Conservation (phyloP, 2,797 vertebrate species). For the Psittacula derbiana region DNA sequence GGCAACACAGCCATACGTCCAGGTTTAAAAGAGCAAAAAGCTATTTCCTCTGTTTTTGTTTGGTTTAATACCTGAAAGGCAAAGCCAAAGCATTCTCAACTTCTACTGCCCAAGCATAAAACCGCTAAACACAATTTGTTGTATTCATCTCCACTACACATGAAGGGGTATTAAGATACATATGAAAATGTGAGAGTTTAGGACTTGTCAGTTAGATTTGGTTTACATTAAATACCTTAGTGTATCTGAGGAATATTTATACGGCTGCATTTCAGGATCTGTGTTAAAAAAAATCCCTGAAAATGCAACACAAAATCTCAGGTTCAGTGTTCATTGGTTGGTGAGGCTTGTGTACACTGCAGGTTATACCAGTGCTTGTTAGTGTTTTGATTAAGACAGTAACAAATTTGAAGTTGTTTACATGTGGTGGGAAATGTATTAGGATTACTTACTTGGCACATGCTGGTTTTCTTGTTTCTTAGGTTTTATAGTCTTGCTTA, state of each 20-base stretch:
- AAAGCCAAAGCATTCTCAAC: background rate
- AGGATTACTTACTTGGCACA: background rate
- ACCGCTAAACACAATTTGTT: background rate
- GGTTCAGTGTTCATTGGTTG: background rate
- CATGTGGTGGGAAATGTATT: background rate
- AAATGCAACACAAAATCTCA: background rate
- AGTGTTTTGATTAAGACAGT: background rate
- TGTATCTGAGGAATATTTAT: background rate
- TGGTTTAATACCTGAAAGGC: background rate
- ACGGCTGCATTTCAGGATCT: background rate
- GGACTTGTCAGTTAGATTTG: background rate
- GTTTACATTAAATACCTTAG: background rate
- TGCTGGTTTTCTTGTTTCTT: background rate
- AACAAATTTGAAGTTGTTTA: background rate
- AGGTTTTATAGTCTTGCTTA: background rate
- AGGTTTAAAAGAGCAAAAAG: background rate
- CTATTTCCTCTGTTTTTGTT: background rate
- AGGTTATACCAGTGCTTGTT: background rate
- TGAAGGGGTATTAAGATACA: background rate
- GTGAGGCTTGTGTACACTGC: background rate
- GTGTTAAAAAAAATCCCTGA: background rate
- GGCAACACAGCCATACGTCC: background rate
- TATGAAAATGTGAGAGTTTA: background rate
- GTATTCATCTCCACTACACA: background rate
- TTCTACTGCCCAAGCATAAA: background rate